A percentile compares a stretch with the other conserved stretches of the same genome.
Conservation (phyloP, 1,140 invertebrate species). For the Wiebesia pumilae region DNA sequence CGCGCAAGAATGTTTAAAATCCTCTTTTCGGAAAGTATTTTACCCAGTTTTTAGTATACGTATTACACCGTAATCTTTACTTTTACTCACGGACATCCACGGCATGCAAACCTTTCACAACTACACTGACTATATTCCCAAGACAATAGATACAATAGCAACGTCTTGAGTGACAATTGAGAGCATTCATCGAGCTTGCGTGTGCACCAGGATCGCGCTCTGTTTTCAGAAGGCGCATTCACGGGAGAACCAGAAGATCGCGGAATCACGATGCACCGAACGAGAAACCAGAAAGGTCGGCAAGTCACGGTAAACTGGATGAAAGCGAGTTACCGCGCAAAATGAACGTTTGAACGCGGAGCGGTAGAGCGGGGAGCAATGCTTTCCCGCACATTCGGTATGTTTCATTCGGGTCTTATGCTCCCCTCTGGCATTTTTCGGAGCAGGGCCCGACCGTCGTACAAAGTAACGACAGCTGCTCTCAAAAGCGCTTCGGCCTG, state of each 20-base stretch:
- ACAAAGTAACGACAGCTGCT: conserved; percentile 62
- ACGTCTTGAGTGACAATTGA: not conserved
- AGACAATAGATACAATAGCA: not conserved
- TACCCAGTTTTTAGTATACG: too few species aligned
- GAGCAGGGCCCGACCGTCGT: conserved; percentile 49
- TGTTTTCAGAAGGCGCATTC: too few species aligned
- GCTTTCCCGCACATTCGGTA: too few species aligned
- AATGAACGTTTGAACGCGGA: not conserved
- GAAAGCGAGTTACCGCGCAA: not conserved
- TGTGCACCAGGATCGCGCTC: not conserved
- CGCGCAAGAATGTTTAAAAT: not conserved
- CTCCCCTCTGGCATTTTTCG: conserved; percentile 52
- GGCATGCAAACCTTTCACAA: not conserved
- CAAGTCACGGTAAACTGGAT: conserved; percentile 57
- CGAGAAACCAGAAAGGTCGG: not conserved
- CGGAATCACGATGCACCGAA: not conserved
- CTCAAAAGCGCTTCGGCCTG: conserved; percentile 48
- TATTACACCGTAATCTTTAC: not conserved
- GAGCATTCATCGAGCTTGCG: not conserved
- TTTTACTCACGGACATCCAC: not conserved
- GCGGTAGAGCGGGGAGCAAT: not conserved
- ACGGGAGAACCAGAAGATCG: not conserved
- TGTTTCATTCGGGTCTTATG: conserved; percentile 3
- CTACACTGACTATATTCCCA: not conserved
- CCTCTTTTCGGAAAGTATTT: not conserved